phyloP scores from a whole-genome alignment of 2,113 vertebrate genomes.

The Solea senegalensis region DNA sequence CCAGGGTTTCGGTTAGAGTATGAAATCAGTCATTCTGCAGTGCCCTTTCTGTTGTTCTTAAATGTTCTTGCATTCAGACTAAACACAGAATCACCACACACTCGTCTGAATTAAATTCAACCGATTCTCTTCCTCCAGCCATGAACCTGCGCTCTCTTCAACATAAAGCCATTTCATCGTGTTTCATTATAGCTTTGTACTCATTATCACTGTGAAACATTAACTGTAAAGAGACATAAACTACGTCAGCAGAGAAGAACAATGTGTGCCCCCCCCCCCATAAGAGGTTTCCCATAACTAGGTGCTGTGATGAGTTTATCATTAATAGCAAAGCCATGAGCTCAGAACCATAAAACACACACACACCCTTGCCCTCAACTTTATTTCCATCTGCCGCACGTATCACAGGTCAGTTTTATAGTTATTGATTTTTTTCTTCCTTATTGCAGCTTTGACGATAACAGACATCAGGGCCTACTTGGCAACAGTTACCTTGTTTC shows the following conservation, averaged over 20 bases:
- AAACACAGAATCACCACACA: neutral
- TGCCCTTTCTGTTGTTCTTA: neutral
- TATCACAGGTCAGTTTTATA: constrained; percentile 11
- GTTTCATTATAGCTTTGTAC: neutral
- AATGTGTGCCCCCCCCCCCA: no score
- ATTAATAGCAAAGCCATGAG: neutral
- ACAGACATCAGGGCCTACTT: neutral
- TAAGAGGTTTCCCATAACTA: neutral
- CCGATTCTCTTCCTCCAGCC: neutral
- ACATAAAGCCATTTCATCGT: neutral
- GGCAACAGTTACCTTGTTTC: constrained; percentile 16
- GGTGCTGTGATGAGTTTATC: neutral
- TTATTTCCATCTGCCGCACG: neutral
- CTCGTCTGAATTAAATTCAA: neutral
- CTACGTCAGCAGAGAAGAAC: neutral
- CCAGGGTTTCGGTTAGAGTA: constrained; percentile 27
- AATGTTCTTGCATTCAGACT: neutral
- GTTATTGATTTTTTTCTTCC: constrained; percentile 13
- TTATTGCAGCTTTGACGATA: constrained; percentile 28
- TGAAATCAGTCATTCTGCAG: neutral
- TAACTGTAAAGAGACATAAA: neutral
- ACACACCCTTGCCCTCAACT: neutral
- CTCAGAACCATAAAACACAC: constrained; percentile 26
- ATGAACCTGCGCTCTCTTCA: neutral
- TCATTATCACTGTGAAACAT: neutral